Evolutionary conservation across 2,888 invertebrate genomes (phyloP).

Genomic region (Cryptophagus acutangulus): DNA sequence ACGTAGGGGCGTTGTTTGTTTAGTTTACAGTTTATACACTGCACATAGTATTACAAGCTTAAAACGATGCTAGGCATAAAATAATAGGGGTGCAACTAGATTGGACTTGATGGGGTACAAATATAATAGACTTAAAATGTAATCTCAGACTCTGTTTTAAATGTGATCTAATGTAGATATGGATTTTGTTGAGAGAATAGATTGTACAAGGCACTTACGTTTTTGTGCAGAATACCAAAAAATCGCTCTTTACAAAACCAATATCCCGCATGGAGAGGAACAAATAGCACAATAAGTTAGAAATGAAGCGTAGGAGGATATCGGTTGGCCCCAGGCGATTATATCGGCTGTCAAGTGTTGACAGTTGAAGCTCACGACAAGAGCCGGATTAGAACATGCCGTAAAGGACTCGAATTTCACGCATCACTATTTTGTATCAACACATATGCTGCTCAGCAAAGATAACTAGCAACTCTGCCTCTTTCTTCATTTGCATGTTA

Average conservation of each 20-base stretch:
- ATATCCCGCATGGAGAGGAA: constrained; percentile 32
- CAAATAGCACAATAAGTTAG: constrained; percentile 33
- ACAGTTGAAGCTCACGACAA: constrained; percentile 36
- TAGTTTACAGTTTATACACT: too few relatives aligned
- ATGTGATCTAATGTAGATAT: too few relatives aligned
- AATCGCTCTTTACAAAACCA: constrained; percentile 24
- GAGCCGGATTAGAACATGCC: constrained; percentile 33
- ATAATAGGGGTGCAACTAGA: background rate
- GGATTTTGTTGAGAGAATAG: too few relatives aligned
- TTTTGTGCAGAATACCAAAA: constrained; percentile 12
- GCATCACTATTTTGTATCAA: constrained; percentile 19
- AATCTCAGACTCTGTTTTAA: too few relatives aligned
- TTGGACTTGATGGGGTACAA: too few relatives aligned
- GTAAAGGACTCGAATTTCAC: constrained; percentile 30
- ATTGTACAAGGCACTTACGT: background rate
- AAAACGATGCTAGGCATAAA: too few relatives aligned
- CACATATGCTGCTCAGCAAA: constrained; percentile 3
- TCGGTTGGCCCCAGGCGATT: constrained; percentile 34
- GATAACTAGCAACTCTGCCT: background rate
- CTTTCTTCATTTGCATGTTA: background rate
- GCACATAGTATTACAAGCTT: too few relatives aligned
- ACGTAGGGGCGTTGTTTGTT: too few relatives aligned
- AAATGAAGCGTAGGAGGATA: constrained; percentile 36
- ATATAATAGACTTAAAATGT: too few relatives aligned
- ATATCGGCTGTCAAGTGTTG: constrained; percentile 39